These are phyloP conservation scores for Apteryx owenii DNA, from an alignment of 2,113 vertebrate genomes.

Conservation along the genomic window DNA sequence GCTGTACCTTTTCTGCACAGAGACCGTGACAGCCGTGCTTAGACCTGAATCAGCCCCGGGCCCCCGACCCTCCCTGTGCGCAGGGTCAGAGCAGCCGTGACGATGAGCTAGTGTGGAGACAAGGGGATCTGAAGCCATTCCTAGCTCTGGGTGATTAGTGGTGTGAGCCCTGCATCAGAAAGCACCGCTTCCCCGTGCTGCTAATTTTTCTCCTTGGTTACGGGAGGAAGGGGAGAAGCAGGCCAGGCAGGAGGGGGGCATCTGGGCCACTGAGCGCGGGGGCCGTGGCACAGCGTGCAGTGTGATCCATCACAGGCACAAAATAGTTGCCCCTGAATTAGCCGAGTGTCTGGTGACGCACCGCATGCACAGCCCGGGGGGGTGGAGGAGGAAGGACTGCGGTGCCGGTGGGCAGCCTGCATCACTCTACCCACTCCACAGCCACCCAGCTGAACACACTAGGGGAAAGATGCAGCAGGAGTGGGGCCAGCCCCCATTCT, in stretches of 20 bases:
- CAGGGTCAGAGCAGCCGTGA: neutral
- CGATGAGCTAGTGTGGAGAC: neutral
- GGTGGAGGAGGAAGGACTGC: neutral
- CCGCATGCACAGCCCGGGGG: neutral
- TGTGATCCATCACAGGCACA: neutral
- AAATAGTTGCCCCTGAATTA: neutral
- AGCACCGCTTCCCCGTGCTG: neutral
- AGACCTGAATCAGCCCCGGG: neutral
- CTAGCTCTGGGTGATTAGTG: neutral
- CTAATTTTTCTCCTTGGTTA: constrained; percentile 42
- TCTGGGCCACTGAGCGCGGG: neutral
- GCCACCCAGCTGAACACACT: neutral
- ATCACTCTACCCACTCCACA: neutral
- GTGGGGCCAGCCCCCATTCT: neutral
- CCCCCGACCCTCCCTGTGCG: neutral
- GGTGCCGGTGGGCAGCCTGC: neutral
- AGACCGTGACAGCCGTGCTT: neutral
- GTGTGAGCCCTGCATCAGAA: constrained; percentile 23
- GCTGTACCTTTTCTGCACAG: neutral
- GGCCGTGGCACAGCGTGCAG: neutral
- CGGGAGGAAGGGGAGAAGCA: neutral
- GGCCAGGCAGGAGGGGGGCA: neutral
- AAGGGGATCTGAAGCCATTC: neutral
- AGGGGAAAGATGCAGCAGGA: neutral
- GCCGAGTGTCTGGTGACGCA: neutral